These are phyloP conservation scores for Periphyllus acericola DNA, from an alignment of 2,888 invertebrate genomes.

Conservation along the genomic window DNA sequence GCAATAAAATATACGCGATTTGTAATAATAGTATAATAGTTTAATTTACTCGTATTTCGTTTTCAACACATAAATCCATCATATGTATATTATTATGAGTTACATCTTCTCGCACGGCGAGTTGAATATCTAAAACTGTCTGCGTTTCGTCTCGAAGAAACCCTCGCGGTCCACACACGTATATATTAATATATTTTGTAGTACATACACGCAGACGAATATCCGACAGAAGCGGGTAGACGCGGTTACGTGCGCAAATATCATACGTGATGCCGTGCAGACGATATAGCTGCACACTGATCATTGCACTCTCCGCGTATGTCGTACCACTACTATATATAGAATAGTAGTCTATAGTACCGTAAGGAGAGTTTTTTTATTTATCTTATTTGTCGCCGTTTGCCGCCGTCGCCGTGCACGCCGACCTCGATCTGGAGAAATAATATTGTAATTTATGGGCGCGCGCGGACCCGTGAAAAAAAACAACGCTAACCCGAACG, in stretches of 20 bases:
- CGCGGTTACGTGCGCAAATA: neutral
- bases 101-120: too few relatives aligned
- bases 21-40: too few relatives aligned
- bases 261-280: neutral
- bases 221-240: neutral
- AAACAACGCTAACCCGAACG: neutral
- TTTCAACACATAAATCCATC: too few relatives aligned
- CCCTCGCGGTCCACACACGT: neutral
- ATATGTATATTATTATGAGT: too few relatives aligned
- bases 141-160: neutral
- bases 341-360: neutral
- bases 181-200: too few relatives aligned
- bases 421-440: neutral
- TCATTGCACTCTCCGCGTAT: neutral
- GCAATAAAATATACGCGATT: too few relatives aligned
- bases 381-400: neutral
- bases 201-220: neutral
- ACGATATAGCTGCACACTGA: neutral
- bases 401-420: too few relatives aligned
- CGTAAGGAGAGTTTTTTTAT: neutral
- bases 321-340: neutral
- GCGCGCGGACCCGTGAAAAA: neutral
- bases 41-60: too few relatives aligned
- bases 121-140: neutral
- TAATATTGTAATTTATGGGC: neutral